These are phyloP conservation scores for Cheilinus undulatus DNA, from an alignment of 2,113 vertebrate genomes.

Conservation along the genomic window DNA sequence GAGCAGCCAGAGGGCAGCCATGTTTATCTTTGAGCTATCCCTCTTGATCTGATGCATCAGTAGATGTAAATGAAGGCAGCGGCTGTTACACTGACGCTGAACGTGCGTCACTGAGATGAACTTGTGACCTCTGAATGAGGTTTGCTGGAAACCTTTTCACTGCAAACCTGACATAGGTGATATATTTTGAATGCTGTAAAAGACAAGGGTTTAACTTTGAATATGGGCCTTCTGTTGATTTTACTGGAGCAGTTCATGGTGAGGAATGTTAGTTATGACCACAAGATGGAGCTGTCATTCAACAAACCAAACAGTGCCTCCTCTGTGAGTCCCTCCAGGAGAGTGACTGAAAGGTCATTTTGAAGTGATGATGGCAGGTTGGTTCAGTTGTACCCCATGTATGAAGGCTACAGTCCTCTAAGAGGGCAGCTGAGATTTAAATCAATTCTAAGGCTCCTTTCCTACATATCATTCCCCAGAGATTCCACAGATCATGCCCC, in stretches of 20 bases:
- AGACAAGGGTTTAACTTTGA: not conserved
- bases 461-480: too few relatives aligned
- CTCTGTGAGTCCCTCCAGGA: not conserved
- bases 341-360: not conserved
- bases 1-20: constrained; percentile 24
- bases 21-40: constrained; percentile 60
- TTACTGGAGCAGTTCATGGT: not conserved
- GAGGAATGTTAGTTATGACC: constrained; percentile 1
- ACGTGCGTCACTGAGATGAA: constrained; percentile 41
- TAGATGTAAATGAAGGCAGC: constrained; percentile 47
- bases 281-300: constrained; percentile 69
- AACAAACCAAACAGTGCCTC: constrained; percentile 34
- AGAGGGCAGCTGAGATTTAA: too few relatives aligned
- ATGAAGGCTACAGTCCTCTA: not conserved
- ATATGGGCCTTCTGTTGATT: not conserved
- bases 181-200: not conserved
- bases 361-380: not conserved
- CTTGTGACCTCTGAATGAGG: constrained; percentile 11
- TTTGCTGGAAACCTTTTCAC: constrained; percentile 2
- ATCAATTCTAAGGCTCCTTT: too few relatives aligned
- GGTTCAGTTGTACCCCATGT: not conserved
- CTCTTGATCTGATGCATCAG: constrained; percentile 57
- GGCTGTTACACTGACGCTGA: constrained; percentile 9
- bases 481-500: too few relatives aligned
- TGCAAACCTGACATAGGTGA: not conserved